Percentiles rank a stretch among this genome's conserved stretches.
Conservation (phyloP, 1,140 invertebrate genomes). For the Myzus persicae region DNA sequence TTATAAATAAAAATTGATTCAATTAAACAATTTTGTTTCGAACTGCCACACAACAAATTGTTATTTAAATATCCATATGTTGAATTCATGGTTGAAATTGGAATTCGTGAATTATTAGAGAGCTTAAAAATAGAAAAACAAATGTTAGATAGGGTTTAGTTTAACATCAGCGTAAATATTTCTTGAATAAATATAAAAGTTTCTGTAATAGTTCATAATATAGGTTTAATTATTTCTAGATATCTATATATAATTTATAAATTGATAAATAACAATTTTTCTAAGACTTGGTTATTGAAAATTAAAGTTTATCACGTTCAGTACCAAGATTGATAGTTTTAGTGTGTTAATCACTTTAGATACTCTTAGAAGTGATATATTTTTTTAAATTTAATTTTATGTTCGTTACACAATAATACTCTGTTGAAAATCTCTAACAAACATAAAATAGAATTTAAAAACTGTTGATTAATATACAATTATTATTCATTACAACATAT, state of each 20-base stretch:
- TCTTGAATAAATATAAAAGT: background rate
- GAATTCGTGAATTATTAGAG: background rate
- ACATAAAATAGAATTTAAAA: no score
- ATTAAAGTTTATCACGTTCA: background rate
- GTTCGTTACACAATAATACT: no score
- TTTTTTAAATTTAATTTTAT: no score
- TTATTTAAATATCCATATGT: no score
- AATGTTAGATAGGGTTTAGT: background rate
- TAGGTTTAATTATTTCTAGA: background rate
- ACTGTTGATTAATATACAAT: no score
- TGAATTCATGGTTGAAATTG: background rate
- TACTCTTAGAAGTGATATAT: background rate
- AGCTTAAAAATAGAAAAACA: background rate
- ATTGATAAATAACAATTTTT: background rate
- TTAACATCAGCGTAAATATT: background rate
- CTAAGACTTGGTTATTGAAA: background rate
- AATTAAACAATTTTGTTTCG: background rate
- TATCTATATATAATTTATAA: background rate
- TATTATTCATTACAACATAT: no score
- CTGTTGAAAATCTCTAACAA: no score
- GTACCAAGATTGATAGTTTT: background rate
- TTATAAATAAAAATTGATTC: constrained; percentile 10
- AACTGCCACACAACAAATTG: no score
- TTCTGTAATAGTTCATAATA: background rate
- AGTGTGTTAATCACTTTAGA: background rate